Evolutionary conservation across 2,888 invertebrate genomes (phyloP), one percentile per base, ranked within the genome.

Genomic region (Drosophila borealis): DNA sequence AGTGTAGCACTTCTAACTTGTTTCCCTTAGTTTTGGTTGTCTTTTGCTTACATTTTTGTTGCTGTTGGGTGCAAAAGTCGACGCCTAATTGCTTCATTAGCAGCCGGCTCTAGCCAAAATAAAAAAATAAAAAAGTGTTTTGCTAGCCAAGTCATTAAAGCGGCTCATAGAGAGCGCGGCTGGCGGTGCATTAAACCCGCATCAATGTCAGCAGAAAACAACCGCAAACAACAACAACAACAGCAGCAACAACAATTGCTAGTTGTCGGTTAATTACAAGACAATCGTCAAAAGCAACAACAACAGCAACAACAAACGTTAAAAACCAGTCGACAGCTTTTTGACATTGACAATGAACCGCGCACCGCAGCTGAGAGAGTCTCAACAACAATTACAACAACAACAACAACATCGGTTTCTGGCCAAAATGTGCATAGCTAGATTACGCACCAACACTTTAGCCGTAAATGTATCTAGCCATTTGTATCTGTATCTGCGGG

Each of bases 321-420:
- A 39, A 60, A 87, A 84, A 73, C 80, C 88, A 88, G 83, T 66
- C 78, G 45, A 74, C 78, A 74, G 61, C 77, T 66, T 71, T 83
- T 78, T 85, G 84, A 81, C 84, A 88, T 85, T 85, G 84, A 88
- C 88, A 84, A 74, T 84, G 83, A 88, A 84, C 84, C 73, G 64
- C 45, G 53, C 36, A 59, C 25, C 29, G 54, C 41, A 56, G 44
- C 19, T 8, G 33, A 51, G 44, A 65, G 49, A 74, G 59, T 42
- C 19, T 33, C 25, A 37, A 54, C 39, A 64, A 25, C 41, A 54
- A 36, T 63, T 60, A 48, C 49, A 48, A 42, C 36, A 51, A 33
- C 60, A 48, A 17, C 39, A 53, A 56, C 64, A 74, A 17, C 39
- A 50, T 49, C 64, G 74, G 64, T 70, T 63, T 74, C 50, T 72